Base-by-base conservation (phyloP, 1,140 invertebrate species). In the Agraylea sexmaculata region DNA sequence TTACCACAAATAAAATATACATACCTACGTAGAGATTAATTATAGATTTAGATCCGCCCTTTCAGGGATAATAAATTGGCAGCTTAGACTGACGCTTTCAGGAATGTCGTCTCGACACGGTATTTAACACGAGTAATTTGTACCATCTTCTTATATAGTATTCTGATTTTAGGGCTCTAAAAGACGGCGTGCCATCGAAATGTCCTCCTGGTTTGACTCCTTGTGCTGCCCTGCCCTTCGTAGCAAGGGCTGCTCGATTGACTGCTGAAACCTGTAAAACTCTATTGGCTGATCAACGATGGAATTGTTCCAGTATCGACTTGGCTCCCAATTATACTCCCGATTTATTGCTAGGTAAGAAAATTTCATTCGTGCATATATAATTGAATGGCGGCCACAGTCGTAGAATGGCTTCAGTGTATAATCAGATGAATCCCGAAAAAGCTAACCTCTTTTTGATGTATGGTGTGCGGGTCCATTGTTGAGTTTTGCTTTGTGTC, bases 261-360 rank as follows among this genome's bases (percentile, higher is more conserved):
- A 72, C 82, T 1, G 68, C 76, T 12, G 60, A 71, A 33, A 75
- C 80, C 11, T 90, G 87, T 57, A 78, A 83, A 53, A 67, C 70
- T 37, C 69, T 79, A 1, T 84, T 87, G 54, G 60, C 67, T 6
- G 70, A 80, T 47, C 69, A 83, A 34, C 66, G 84, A 33, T 90
- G 87, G 87, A 89, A 90, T 59, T 90, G 87, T 59, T 85, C 82
- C 31, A 80, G 81, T 29, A 73, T 87, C 33, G 67, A 73, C 10
- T 63, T 67, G 5, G 82, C 81, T 0, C 85, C 85, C 0, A 68
- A 70, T 47, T 75, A 78, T 39, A 73, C 76, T 1, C 75, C 79
- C 17, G 86, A 89, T 56, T 64, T 88, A 38, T 70, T 81, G 4
- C 74, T 77, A 67, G 85, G 85, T 87, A 57, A 53, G 20, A 37